Evolutionary conservation across 2,888 invertebrate genomes (phyloP).

Genomic region (Julus scanicus): DNA sequence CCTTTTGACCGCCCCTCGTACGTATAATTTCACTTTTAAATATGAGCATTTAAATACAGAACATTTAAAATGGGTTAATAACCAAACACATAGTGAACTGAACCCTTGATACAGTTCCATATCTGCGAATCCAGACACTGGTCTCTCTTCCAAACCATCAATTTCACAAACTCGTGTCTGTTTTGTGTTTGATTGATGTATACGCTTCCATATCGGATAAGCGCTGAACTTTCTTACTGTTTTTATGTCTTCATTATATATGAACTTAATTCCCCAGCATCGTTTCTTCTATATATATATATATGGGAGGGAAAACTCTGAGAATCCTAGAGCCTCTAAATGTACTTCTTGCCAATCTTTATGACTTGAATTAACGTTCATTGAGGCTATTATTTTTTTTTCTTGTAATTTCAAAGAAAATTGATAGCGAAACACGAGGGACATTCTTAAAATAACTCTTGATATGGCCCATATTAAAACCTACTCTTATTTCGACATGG

Average conservation of each 20-base stretch:
- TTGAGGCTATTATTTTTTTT: slow-evolving; percentile 32
- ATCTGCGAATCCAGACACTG: too few species aligned
- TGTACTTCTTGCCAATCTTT: not conserved
- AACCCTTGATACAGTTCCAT: too few species aligned
- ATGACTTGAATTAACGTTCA: slow-evolving; percentile 1
- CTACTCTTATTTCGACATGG: not conserved
- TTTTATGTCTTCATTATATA: slow-evolving; percentile 38
- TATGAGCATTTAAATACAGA: too few species aligned
- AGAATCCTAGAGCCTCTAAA: not conserved
- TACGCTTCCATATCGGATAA: slow-evolving; percentile 9
- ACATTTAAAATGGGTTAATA: too few species aligned
- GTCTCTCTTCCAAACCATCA: slow-evolving; percentile 31
- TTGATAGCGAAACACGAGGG: slow-evolving; percentile 39
- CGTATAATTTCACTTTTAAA: too few species aligned
- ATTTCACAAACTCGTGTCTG: slow-evolving; percentile 11
- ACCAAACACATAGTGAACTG: too few species aligned
- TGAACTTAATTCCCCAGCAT: slow-evolving; percentile 18
- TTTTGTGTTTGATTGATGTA: slow-evolving; percentile 27
- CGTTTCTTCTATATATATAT: not conserved
- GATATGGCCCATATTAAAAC: not conserved
- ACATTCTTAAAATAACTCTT: slow-evolving; percentile 24
- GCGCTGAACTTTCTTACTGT: not conserved
- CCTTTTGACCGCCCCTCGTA: too few species aligned
- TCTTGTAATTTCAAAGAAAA: slow-evolving; percentile 19
- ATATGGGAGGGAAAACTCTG: not conserved